Evolutionary conservation across 2,797 vertebrate species (phyloP), one percentile per base, ranked within the genome.

Genomic region (Pangasius larnaudii): DNA sequence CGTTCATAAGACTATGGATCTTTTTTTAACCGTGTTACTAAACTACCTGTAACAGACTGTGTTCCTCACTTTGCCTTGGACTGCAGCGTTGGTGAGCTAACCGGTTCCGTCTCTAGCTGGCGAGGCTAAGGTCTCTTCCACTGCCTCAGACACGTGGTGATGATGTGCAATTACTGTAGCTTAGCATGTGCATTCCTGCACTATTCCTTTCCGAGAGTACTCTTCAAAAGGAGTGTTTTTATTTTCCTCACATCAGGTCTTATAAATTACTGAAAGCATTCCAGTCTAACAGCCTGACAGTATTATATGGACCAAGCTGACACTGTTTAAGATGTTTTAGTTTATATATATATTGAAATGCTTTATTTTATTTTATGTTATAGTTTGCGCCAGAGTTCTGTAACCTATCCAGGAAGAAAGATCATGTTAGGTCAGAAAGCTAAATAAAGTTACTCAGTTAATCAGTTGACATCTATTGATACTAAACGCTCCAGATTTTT

Each of bases 101-200:
- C 72, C 11, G 74, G 82, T 83, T 88, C 71, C 39, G 75, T 84
- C 75, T 87, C 58, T 36, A 39, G 87, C 86, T 42, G 83, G 78
- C 16, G 61, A 78, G n/a, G 78, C 85, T 36, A 30, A 33, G 74
- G 58, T 27, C 39, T 39, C 86, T 89, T 83, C 84, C 88, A 91
- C 93, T 80, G 74, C 91, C 82, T 90, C 63, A 93, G 94, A 94
- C 93, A 94, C 94, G 94, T 95, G 93, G 93, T 95, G 91, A 93
- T 88, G 89, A 93, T 95, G 96, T 96, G 96, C 96, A 96, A 96
- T 96, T 96, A 96, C 95, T 96, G 95, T 96, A 96, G 94, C 94
- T 95, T 95, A 95, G 95, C 95, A 93, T 93, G 92, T 95, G 94
- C 95, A 94, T 94, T 93, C 92, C 94, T 94, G 95, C 95, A 95